Evolutionary conservation across 2,797 vertebrate species (phyloP), one percentile per base, ranked within the genome.

Genomic region (Bovichtus diacanthus): DNA sequence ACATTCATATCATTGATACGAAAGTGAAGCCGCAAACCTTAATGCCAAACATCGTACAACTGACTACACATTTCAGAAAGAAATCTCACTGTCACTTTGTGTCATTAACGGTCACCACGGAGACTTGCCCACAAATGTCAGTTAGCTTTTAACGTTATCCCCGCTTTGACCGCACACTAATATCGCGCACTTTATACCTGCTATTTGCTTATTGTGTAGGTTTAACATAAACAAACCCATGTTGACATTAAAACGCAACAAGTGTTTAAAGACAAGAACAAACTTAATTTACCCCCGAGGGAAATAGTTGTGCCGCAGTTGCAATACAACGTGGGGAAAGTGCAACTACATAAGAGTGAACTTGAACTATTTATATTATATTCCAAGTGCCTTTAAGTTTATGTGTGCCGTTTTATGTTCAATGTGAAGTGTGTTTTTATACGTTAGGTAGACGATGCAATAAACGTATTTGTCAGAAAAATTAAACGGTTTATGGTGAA

Each of bases 81-180:
- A 25, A n/a, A 11, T 3, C 6, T 18, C 16, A 6, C 21, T 16
- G 15, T 16, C 55, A 27, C 31, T 34, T 34, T 44, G 9, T 43
- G 43, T 65, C 63, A 53, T 31, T 34, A 31, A 55, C 18, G 6
- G 38, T 61, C 36, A 44, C 27, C 58, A 59, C 46, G 31, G 61
- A 65, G 27, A 49, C 36, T 51, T 23, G 9, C n/a, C 34, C 25
- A 15, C 38, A 44, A 44, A 55, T 50, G 50, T 68, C 66, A 80
- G 21, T 36, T 34, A 9, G 10, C 4, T 44, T 39, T 46, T 31
- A 15, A 21, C 49, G 13, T 34, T 15, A 29, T 4, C 18, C 7
- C 51, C 2, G 2, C n/a, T 13, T 16, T 9, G 44, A 12, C 23
- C 47, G 55, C 29, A 25, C 11, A 1, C 15, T 9, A 31, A 31